A percentile compares a stretch with the other conserved stretches of the same genome.
Evolutionary conservation across 2,797 vertebrate genomes (phyloP).

Genomic region (Microtus obscurus): DNA sequence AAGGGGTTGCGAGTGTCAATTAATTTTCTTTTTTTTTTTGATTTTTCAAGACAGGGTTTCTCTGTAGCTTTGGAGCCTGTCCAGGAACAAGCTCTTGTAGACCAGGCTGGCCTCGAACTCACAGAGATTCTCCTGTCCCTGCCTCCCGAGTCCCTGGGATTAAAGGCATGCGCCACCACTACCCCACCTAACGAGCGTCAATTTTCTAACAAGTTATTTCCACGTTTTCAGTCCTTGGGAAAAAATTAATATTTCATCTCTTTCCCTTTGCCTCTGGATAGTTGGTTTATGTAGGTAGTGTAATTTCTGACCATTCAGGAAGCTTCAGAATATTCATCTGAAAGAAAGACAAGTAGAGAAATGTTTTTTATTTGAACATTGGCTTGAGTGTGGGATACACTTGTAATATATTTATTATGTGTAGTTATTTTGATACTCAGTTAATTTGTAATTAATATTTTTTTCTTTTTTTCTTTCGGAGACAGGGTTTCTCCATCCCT

Average conservation of each 20-base stretch:
- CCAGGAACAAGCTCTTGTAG: too few relatives aligned
- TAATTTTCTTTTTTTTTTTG: not conserved
- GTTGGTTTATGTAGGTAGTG: not conserved
- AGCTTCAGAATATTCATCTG: not conserved
- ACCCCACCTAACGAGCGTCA: not conserved
- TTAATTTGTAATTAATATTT: not conserved
- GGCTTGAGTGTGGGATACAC: not conserved
- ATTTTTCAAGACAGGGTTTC: too few relatives aligned
- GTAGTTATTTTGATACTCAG: not conserved
- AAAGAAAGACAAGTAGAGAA: not conserved
- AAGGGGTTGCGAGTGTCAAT: not conserved
- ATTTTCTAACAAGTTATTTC: not conserved
- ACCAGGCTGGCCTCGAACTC: too few relatives aligned
- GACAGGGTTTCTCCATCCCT: not conserved
- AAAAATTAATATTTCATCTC: not conserved
- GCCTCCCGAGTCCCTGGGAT: too few relatives aligned
- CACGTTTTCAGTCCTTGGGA: not conserved
- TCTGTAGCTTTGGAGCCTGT: too few relatives aligned
- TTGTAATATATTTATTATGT: not conserved
- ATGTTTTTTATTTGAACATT: not conserved
- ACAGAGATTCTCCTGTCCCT: too few relatives aligned
- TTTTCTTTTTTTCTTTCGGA: not conserved
- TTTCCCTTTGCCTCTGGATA: not conserved
- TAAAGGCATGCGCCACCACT: too few relatives aligned
- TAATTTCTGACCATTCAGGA: not conserved